Conservation (phyloP, 1,140 invertebrate species). For the Heliconius eleuchia region DNA sequence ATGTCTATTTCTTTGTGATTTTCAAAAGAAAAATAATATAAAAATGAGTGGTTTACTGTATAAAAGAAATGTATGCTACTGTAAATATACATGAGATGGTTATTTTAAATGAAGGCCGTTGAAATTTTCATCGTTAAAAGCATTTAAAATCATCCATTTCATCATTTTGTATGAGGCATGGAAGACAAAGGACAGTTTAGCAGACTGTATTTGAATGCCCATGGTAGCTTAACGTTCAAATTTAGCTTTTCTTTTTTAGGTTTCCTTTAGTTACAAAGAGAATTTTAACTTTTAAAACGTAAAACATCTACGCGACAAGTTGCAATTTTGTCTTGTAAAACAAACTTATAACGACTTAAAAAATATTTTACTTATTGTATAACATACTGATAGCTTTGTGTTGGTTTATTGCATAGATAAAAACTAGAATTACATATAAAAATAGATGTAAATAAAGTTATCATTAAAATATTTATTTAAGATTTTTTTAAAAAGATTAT, state of each 20-base stretch:
- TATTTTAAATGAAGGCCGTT: background rate
- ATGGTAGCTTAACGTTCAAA: slow-evolving; percentile 4
- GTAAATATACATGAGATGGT: slow-evolving; percentile 3
- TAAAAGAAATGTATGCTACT: background rate
- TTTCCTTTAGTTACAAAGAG: slow-evolving; percentile 4
- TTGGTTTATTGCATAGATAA: too few relatives aligned
- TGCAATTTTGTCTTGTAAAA: background rate
- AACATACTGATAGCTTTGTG: background rate
- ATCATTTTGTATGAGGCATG: slow-evolving; percentile 3
- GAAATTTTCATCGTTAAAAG: background rate
- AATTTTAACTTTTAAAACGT: slow-evolving; percentile 17
- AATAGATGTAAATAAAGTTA: too few relatives aligned
- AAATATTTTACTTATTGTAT: background rate
- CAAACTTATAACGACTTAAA: background rate
- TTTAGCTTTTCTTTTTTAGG: slow-evolving; percentile 9
- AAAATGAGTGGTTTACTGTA: background rate
- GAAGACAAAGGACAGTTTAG: slow-evolving; percentile 14
- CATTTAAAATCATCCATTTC: slow-evolving; percentile 11
- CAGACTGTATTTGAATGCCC: slow-evolving; percentile 14
- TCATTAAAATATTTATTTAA: too few relatives aligned
- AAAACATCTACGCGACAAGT: background rate
- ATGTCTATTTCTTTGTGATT: background rate
- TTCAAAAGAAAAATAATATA: background rate
- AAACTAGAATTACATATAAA: too few relatives aligned
- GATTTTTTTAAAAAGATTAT: too few relatives aligned